Conservation (phyloP, 2,888 invertebrate species). For the Archaeoteleia sp. region DNA sequence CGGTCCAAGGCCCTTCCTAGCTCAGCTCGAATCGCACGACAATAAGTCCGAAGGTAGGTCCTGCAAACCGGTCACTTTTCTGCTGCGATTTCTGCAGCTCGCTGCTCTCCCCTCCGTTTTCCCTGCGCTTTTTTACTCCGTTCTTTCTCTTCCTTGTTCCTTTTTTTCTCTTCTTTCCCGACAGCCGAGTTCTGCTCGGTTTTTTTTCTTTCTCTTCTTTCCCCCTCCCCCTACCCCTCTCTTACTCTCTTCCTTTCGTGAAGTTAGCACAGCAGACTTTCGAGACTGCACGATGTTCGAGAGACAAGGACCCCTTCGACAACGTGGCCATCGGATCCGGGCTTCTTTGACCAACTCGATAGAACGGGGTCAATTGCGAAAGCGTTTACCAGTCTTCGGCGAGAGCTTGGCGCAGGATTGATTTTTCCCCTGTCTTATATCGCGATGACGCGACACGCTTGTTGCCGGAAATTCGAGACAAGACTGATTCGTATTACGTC, state of each 20-base stretch:
- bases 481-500: constrained; percentile 5
- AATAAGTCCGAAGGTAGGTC: constrained; percentile 39
- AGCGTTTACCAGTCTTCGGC: constrained; percentile 52
- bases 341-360: constrained; percentile 55
- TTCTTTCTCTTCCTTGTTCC: constrained; percentile 45
- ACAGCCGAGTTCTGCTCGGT: too few relatives aligned
- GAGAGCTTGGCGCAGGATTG: constrained; percentile 46
- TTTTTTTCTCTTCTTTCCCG: constrained; percentile 32
- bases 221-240: constrained; percentile 15
- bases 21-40: constrained; percentile 34
- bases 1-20: constrained; percentile 65
- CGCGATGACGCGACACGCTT: constrained; percentile 11
- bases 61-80: constrained; percentile 68
- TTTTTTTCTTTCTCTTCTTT: not conserved
- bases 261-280: constrained; percentile 37
- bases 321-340: constrained; percentile 33
- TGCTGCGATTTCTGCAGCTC: constrained; percentile 63
- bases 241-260: constrained; percentile 23
- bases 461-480: constrained; percentile 39
- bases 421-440: constrained; percentile 34
- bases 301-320: constrained; percentile 43
- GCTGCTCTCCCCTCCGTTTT: constrained; percentile 36
- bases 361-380: constrained; percentile 68
- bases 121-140: constrained; percentile 45
- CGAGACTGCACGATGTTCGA: constrained; percentile 31